A percentile compares a stretch with the other conserved stretches of the same genome.
Conservation (phyloP, 30 jellyfish, hydroid and myxozoan species). For the Hydra vulgaris region DNA sequence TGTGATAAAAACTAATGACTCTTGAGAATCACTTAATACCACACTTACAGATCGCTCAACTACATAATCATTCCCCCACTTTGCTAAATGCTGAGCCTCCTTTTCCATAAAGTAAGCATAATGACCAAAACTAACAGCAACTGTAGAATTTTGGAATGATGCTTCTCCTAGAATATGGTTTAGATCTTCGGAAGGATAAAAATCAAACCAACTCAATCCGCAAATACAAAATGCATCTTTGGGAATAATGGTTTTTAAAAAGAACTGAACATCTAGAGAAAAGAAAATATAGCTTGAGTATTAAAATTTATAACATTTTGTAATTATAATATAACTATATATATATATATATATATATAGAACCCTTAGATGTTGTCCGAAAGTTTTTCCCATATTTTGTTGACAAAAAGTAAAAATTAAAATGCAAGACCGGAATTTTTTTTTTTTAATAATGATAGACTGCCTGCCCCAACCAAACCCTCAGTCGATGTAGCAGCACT, state of each 20-base stretch:
- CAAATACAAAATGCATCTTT: constrained; percentile 53
- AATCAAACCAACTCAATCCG: constrained; percentile 88
- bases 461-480: too few species aligned
- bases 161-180: constrained; percentile 89
- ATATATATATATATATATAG: too few species aligned
- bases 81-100: constrained; percentile 16
- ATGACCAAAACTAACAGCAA: constrained; percentile 82
- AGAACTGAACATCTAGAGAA: constrained; percentile 46
- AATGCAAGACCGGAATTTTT: too few species aligned
- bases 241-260: constrained; percentile 42
- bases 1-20: constrained; percentile 8
- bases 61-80: constrained; percentile 25
- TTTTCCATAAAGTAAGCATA: constrained; percentile 32
- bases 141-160: constrained; percentile 55
- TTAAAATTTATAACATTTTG: too few species aligned
- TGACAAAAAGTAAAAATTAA: too few species aligned
- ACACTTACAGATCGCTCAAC: constrained; percentile 8
- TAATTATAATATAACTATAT: too few species aligned
- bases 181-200: constrained; percentile 64
- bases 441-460: too few species aligned
- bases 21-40: background rate
- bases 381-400: too few species aligned
- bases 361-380: too few species aligned
- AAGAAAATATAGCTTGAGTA: background rate
- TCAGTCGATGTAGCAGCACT: too few species aligned